Evolutionary conservation across 2,797 vertebrate genomes (phyloP), one percentile per base, ranked within the genome.

Genomic region (Argentina silus): DNA sequence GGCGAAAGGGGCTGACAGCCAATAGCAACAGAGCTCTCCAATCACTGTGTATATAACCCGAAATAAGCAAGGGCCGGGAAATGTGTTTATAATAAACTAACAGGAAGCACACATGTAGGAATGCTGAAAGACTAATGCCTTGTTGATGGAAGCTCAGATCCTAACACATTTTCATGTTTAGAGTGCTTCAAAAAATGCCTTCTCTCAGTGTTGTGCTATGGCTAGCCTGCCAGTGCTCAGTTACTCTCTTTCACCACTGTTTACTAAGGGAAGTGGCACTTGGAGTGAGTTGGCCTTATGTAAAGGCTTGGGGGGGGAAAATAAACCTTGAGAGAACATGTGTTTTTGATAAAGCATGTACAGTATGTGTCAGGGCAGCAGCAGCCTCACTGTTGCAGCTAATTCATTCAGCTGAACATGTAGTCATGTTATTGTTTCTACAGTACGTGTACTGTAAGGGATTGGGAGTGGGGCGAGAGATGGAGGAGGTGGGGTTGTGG

Each of bases 331-430:
- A n/a, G 66, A 27, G 51, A 36, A 76, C 75, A 84, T 69, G 75
- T 84, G 82, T 73, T 84, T 81, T 50, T 73, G 73, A 78, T 84
- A 78, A 81, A 84, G 75, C 67, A 53, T 55, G 72, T 72, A 67
- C 75, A 56, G 69, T 62, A 64, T 69, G 74, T 64, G 67, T 79
- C 67, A 75, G 61, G 57, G 57, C 61, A 69, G 53, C 63, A 19
- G 61, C 43, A 64, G 70, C 27, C 27, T n/a, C 12, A 11, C 55
- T 69, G 56, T 77, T 68, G 76, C 65, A 68, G 66, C 67, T 63
- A 48, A 69, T 67, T 74, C 53, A 56, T 71, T 71, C 67, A 51
- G 59, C 68, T 45, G 67, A 79, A 77, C 60, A 11, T 75, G 74
- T 67, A 78, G 78, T 72, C 69, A 72, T 68, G 68, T 63, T 69